Evolutionary conservation across 1,140 invertebrate genomes (phyloP), one percentile per base, ranked within the genome.

Genomic region (Acromyrmex heyeri): DNA sequence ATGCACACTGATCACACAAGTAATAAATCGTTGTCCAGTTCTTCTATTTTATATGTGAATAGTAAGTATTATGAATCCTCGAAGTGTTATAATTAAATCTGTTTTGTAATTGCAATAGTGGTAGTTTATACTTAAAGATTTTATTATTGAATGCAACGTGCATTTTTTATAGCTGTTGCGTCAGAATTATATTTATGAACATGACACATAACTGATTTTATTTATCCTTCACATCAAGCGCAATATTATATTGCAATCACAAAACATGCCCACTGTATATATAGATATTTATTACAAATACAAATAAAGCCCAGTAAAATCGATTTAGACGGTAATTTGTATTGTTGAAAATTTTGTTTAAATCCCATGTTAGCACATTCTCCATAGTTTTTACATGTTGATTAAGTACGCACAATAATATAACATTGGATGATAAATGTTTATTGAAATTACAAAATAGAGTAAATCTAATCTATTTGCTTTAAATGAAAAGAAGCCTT

Each of bases 1-100:
- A 53, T 79, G 62, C 30, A 69, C 73, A 79, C 57, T 73, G 64
- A 79, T 85, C 77, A 79, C 75, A 75, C 53, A 85, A 85, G 65
- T 67, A 87, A 85, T 78, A 65, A 34, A 78, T 77, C 72, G 59
- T 85, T 85, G 75, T 85, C 59, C 61, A 78, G 50, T 62, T 87
- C 87, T 62, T 53, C 53, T 89, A 77, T 75, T 64, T 81, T 72
- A 89, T 34, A 48, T 65, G 18, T 76, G 64, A 86, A 69, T 48
- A 27, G 53, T 88, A 67, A 27, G 12, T 85, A 53, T 65, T 67
- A 50, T 38, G 30, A 69, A 44, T 27, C 57, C 70, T 75, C 44
- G 69, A 61, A 27, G 14, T 62, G 38, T 83, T 61, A 82, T 72
- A 30, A 61, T 61, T 57, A 75, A 59, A 82, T 34, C 4, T 59